Evolutionary conservation across 2,888 invertebrate genomes (phyloP).

Genomic region (Tetramorium bicarinatum): DNA sequence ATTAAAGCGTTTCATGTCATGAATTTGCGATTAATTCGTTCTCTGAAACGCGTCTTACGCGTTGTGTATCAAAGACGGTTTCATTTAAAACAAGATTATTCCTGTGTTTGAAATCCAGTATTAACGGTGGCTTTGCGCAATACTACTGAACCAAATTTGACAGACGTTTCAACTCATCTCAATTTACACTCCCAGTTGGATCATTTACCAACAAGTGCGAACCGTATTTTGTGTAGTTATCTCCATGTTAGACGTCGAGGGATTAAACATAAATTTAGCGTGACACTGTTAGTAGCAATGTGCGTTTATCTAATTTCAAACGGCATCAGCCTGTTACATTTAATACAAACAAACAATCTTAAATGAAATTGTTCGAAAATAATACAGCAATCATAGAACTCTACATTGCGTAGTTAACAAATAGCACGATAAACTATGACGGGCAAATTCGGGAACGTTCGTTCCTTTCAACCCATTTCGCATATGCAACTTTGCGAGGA

Average conservation of each 20-base stretch:
- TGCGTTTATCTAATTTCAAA: slow-evolving; percentile 12
- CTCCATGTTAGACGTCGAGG: slow-evolving; percentile 1
- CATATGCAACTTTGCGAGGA: slow-evolving; percentile 1
- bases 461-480: slow-evolving; percentile 17
- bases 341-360: neutral
- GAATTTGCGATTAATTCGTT: slow-evolving; percentile 33
- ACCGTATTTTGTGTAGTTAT: slow-evolving; percentile 4
- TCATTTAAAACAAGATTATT: slow-evolving; percentile 26
- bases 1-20: slow-evolving; percentile 31
- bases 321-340: neutral
- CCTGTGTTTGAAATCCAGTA: slow-evolving; percentile 13
- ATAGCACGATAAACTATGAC: slow-evolving; percentile 6
- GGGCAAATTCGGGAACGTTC: slow-evolving; percentile 1
- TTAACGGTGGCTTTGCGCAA: slow-evolving; percentile 11
- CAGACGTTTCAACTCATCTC: slow-evolving; percentile 22
- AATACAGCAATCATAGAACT: slow-evolving; percentile 9
- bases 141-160: slow-evolving; percentile 6
- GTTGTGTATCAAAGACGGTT: neutral
- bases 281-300: neutral
- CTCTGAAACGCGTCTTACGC: neutral
- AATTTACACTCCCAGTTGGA: neutral
- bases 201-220: slow-evolving; percentile 32
- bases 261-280: slow-evolving; percentile 35
- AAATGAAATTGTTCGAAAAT: slow-evolving; percentile 13
- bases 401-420: neutral